Conservation (phyloP, 1,140 invertebrate species). For the Hyphantria cunea region DNA sequence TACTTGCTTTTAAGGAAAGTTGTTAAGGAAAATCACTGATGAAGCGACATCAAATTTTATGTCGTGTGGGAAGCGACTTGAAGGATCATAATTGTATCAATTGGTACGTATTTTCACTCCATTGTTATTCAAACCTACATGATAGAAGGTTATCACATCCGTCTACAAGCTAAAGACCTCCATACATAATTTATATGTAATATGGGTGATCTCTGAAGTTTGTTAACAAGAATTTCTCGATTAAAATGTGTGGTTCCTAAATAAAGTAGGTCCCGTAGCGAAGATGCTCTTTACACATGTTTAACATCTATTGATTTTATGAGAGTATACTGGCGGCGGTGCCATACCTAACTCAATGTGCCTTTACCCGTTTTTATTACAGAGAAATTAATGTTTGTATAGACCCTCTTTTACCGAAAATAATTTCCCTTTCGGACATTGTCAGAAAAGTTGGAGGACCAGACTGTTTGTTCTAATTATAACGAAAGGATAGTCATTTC, state of each 20-base stretch:
- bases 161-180: conserved; percentile 5
- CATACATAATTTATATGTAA: conserved; percentile 18
- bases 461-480: conserved; percentile 13
- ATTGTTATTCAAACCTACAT: background rate
- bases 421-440: conserved; percentile 11
- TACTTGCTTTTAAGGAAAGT: too few species aligned
- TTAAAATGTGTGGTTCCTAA: conserved; percentile 19
- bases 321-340: conserved; percentile 2
- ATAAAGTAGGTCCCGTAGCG: conserved; percentile 11
- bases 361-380: conserved; percentile 21
- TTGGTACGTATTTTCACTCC: background rate
- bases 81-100: too few species aligned
- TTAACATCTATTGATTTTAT: conserved; percentile 25
- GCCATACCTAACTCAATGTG: conserved; percentile 2
- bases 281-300: conserved; percentile 18
- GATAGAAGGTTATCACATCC: conserved; percentile 5
- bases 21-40: too few species aligned
- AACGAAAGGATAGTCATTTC: conserved; percentile 13
- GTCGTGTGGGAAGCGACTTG: too few species aligned
- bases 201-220: conserved; percentile 3
- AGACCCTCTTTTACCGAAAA: conserved; percentile 8
- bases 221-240: conserved; percentile 5
- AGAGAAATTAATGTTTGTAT: conserved; percentile 26
- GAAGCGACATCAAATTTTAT: too few species aligned
- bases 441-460: conserved; percentile 14